These are phyloP conservation scores for Eupeodes luniger DNA, from an alignment of 2,888 invertebrate genomes.

Conservation along the genomic window DNA sequence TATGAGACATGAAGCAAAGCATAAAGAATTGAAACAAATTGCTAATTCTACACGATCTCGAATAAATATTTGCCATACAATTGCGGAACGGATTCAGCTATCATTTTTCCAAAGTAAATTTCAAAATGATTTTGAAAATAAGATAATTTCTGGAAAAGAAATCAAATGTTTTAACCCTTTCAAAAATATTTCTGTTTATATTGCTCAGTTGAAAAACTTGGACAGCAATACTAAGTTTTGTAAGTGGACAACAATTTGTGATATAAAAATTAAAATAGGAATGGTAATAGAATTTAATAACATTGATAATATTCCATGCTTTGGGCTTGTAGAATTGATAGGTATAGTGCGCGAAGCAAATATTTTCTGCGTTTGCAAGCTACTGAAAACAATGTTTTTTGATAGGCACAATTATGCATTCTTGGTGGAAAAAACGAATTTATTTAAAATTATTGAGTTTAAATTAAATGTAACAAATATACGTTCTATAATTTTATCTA, in stretches of 20 bases:
- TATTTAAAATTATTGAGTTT: too few species aligned
- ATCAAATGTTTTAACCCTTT: not conserved
- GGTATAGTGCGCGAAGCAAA: not conserved
- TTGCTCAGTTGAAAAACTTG: not conserved
- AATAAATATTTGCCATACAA: conserved; percentile 24
- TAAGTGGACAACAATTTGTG: conserved; percentile 15
- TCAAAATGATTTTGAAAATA: not conserved
- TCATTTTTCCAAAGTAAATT: conserved; percentile 18
- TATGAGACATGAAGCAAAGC: conserved; percentile 45
- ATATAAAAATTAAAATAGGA: conserved; percentile 20
- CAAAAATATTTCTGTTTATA: not conserved
- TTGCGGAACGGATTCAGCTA: conserved; percentile 28
- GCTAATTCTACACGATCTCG: not conserved
- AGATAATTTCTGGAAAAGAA: too few species aligned
- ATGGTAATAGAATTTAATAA: conserved; percentile 22
- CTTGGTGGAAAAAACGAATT: not conserved
- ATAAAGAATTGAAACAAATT: conserved; percentile 36
- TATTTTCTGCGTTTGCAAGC: conserved; percentile 12
- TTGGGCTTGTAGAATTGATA: conserved; percentile 20
- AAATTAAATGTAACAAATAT: too few species aligned
- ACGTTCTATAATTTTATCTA: not conserved
- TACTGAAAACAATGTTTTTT: not conserved
- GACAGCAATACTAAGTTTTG: not conserved
- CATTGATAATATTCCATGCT: conserved; percentile 19
- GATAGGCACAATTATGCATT: conserved; percentile 6